phyloP scores from a whole-genome alignment of 1,140 invertebrate genomes.

The Archegozetes longisetosus region DNA sequence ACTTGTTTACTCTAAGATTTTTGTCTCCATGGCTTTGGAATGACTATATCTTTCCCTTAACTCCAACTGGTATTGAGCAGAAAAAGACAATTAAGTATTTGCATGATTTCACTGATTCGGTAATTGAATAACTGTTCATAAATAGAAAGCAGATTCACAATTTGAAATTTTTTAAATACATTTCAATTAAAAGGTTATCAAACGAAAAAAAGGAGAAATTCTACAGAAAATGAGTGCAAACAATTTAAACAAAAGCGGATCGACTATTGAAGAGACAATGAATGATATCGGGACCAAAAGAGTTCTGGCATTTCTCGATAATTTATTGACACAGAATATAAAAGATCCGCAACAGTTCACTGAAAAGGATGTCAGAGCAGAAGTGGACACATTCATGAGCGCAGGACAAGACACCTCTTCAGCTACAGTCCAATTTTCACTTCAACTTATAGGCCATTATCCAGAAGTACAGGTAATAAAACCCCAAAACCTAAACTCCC shows the following conservation, averaged over 20 bases:
- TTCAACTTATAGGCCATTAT: slow-evolving; percentile 30
- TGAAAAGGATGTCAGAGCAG: slow-evolving; percentile 52
- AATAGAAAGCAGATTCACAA: neutral
- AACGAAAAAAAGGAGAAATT: slow-evolving; percentile 8
- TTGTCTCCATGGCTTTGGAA: slow-evolving; percentile 15
- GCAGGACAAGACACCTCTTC: slow-evolving; percentile 22
- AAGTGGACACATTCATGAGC: slow-evolving; percentile 66
- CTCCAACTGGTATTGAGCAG: slow-evolving; percentile 2
- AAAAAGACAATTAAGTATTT: slow-evolving; percentile 3
- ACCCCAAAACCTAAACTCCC: neutral
- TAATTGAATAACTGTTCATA: neutral
- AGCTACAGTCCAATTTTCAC: slow-evolving; percentile 17
- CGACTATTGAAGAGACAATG: slow-evolving; percentile 1
- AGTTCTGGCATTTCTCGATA: slow-evolving; percentile 15
- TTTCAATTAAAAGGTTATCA: neutral
- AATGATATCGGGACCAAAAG: slow-evolving; percentile 8
- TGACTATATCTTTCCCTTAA: slow-evolving; percentile 1
- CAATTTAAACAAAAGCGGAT: neutral
- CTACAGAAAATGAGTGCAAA: neutral
- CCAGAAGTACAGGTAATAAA: slow-evolving; percentile 29
- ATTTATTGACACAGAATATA: slow-evolving; percentile 35
- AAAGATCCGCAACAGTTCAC: slow-evolving; percentile 31
- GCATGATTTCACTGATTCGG: slow-evolving; percentile 12
- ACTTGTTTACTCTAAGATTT: slow-evolving; percentile 9
- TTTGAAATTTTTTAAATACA: neutral